Percentiles rank a stretch among this genome's conserved stretches.
phyloP scores from a whole-genome alignment of 2,113 vertebrate genomes.

The Condylura cristata region DNA sequence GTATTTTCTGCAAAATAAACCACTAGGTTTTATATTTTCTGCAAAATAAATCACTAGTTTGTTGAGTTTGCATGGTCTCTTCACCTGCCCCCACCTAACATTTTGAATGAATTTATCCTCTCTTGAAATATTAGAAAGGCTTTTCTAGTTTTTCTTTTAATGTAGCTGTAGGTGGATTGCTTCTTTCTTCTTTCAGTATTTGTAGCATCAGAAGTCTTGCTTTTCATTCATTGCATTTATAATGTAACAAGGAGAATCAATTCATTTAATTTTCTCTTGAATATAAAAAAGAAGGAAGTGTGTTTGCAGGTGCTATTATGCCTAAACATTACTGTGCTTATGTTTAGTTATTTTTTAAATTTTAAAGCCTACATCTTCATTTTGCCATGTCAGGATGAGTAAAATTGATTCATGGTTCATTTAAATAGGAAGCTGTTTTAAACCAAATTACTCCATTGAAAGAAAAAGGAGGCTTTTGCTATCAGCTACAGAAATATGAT shows the following conservation, averaged over 20 bases:
- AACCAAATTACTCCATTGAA: conserved; percentile 63
- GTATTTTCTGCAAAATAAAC: neutral
- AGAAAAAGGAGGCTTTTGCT: conserved; percentile 63
- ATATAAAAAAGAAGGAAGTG: conserved; percentile 52
- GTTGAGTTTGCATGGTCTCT: neutral
- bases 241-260: conserved; percentile 72
- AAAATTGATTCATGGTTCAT: conserved; percentile 78
- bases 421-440: conserved; percentile 76
- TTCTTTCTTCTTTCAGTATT: conserved; percentile 79
- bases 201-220: conserved; percentile 72
- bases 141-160: conserved; percentile 56
- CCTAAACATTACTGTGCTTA: conserved; percentile 63
- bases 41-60: neutral
- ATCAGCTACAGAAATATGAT: conserved; percentile 46
- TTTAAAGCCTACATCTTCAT: conserved; percentile 77
- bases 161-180: conserved; percentile 67
- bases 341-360: conserved; percentile 77
- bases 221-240: conserved; percentile 79
- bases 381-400: conserved; percentile 77
- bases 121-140: conserved; percentile 73
- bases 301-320: conserved; percentile 67
- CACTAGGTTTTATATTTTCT: neutral
- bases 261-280: conserved; percentile 75
- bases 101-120: conserved; percentile 67
- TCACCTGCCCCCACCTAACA: conserved; percentile 39